These are phyloP conservation scores for Furnarius figulus DNA, from an alignment of 2,113 vertebrate genomes.

Conservation along the genomic window DNA sequence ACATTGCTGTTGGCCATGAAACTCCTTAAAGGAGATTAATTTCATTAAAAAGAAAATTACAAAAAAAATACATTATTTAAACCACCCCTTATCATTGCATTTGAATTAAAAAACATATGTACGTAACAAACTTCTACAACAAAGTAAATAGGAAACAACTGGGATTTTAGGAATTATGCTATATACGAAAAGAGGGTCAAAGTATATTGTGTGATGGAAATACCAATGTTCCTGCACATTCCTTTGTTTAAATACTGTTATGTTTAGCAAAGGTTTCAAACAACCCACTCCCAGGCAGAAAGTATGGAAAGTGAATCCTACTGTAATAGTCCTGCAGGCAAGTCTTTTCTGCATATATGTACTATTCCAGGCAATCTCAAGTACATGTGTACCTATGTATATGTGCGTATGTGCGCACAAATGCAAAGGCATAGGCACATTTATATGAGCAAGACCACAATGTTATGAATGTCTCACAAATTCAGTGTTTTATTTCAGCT, in stretches of 20 bases:
- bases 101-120: neutral
- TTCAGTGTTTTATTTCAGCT: neutral
- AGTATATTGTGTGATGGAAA: neutral
- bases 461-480: neutral
- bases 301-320: neutral
- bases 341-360: neutral
- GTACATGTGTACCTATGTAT: accelerated
- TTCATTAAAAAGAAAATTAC: neutral
- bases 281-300: neutral
- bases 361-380: neutral
- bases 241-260: neutral
- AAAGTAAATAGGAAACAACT: neutral
- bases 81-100: neutral
- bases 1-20: neutral
- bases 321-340: neutral
- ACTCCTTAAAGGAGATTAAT: neutral
- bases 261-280: neutral
- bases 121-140: neutral
- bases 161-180: neutral
- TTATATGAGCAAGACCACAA: neutral
- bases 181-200: neutral
- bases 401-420: too few species aligned
- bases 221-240: neutral
- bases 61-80: neutral
- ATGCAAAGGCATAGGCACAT: accelerated